Base-by-base conservation (phyloP, 1,140 invertebrate genomes). In the Adoxophyes honmai region DNA sequence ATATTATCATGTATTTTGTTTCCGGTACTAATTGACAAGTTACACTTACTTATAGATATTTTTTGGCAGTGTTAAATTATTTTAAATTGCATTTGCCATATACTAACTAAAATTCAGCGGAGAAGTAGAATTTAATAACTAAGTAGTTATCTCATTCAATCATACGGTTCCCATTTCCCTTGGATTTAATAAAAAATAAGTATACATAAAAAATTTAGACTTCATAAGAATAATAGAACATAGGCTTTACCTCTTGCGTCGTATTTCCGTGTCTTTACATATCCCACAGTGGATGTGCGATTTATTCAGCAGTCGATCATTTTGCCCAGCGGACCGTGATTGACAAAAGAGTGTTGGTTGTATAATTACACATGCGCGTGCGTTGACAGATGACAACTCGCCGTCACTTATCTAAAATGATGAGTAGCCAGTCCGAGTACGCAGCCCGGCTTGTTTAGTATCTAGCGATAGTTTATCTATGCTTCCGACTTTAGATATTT, bases 291-390 rank as follows among this genome's bases (percentile, higher is more conserved):
- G 11, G 9, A 35, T 18, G 35, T 28, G 15, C 39, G 39, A 48
- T 54, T 63, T 62, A 55, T 15, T 52, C 44, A 38, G 35, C 33
- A 16, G 18, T 8, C 35, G 64, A 66, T 60, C 64, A 66, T 62
- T 57, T 66, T 60, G 60, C 39, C 44, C 59, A 67, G 35, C 61
- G 16, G 48, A 67, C 33, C 65, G 61, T 61, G 34, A 18, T 13
- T 9, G n/a, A 33, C 35, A 37, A 33, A 59, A 14, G 55, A 59
- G 57, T 66, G 63, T 61, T 59, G 58, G 48, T 54, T 64, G 37
- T 38, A 48, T 59, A 66, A 66, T 66, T 60, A 62, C 21, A 60
- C 48, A 15, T 55, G 36, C 38, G 8, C 15, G 6, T 6, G 21
- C 21, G 21, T 28, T 28, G 21, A 28, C 21, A 28, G 21, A 3